Conservation (phyloP, 1,140 invertebrate species). For the Fopius arisanus region DNA sequence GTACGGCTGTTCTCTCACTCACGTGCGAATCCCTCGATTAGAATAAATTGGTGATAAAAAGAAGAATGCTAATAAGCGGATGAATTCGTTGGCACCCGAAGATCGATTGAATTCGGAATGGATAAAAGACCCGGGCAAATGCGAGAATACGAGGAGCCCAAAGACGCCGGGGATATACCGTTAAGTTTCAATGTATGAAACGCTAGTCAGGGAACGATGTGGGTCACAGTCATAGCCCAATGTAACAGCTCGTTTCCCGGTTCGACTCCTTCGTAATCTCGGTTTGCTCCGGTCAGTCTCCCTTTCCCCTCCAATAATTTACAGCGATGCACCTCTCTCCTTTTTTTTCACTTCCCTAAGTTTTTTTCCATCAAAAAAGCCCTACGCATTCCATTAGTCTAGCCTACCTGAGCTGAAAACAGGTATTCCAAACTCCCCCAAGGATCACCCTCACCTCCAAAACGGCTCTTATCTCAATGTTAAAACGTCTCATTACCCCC, state of each 20-base stretch:
- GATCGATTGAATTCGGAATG: background rate
- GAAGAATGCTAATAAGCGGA: background rate
- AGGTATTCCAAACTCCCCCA: background rate
- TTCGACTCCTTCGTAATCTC: conserved; percentile 19
- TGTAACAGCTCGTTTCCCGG: conserved; percentile 31
- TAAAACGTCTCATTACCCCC: background rate
- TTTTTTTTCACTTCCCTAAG: background rate
- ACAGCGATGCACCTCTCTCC: background rate
- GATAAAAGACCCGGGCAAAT: background rate
- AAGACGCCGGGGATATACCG: conserved; percentile 9
- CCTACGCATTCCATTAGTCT: conserved; percentile 27
- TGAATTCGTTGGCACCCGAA: background rate
- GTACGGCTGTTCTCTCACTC: background rate
- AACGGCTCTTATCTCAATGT: background rate
- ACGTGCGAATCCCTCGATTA: background rate
- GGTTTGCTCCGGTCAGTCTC: background rate
- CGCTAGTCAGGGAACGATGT: conserved; percentile 23
- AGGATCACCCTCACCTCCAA: background rate
- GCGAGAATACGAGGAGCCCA: background rate
- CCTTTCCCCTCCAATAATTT: background rate
- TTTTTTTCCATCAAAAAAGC: background rate
- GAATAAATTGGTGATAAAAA: background rate
- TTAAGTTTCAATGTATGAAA: conserved; percentile 29
- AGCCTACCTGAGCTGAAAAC: conserved; percentile 11
- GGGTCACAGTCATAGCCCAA: conserved; percentile 33